These are phyloP conservation scores for Anarrhichthys ocellatus DNA, from an alignment of 2,113 vertebrate genomes.

Conservation along the genomic window DNA sequence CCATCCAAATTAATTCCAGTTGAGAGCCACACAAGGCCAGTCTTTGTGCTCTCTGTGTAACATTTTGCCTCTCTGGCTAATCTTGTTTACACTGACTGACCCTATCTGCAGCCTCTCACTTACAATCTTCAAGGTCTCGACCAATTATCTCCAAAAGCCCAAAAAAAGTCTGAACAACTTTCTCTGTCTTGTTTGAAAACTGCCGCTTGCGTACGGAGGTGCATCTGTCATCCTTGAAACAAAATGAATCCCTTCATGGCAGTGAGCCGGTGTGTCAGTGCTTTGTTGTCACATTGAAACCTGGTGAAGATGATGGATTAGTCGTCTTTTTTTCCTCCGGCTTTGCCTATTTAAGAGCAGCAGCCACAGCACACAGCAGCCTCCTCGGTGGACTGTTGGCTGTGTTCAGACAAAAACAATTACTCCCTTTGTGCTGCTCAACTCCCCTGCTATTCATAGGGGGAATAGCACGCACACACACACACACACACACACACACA, in stretches of 20 bases:
- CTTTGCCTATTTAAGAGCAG: slow-evolving; percentile 52
- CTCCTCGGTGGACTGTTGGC: slow-evolving; percentile 55
- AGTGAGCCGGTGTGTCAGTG: slow-evolving; percentile 20
- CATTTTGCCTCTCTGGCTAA: slow-evolving; percentile 27
- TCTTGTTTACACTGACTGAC: slow-evolving; percentile 43
- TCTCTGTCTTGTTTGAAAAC: slow-evolving; percentile 10
- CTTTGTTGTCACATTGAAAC: slow-evolving; percentile 33
- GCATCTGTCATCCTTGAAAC: not conserved
- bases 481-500: slow-evolving; percentile 27
- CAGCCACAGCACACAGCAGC: slow-evolving; percentile 24
- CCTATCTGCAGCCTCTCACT: slow-evolving; percentile 32
- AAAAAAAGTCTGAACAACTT: slow-evolving; percentile 32
- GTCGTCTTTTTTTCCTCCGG: slow-evolving; percentile 32
- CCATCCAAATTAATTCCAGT: slow-evolving; percentile 6
- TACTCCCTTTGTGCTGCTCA: slow-evolving; percentile 71
- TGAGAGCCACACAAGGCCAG: slow-evolving; percentile 28
- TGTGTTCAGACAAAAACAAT: slow-evolving; percentile 74
- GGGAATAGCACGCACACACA: slow-evolving; percentile 38
- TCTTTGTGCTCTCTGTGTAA: slow-evolving; percentile 34
- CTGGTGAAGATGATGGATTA: slow-evolving; percentile 55
- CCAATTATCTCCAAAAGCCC: slow-evolving; percentile 27
- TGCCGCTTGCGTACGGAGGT: not conserved
- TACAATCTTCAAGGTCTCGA: slow-evolving; percentile 16
- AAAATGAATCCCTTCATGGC: slow-evolving; percentile 18
- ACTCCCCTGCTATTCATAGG: slow-evolving; percentile 67